Evolutionary conservation across 2,113 vertebrate species (phyloP), one percentile per base, ranked within the genome.

Genomic region (Sorex araneus): DNA sequence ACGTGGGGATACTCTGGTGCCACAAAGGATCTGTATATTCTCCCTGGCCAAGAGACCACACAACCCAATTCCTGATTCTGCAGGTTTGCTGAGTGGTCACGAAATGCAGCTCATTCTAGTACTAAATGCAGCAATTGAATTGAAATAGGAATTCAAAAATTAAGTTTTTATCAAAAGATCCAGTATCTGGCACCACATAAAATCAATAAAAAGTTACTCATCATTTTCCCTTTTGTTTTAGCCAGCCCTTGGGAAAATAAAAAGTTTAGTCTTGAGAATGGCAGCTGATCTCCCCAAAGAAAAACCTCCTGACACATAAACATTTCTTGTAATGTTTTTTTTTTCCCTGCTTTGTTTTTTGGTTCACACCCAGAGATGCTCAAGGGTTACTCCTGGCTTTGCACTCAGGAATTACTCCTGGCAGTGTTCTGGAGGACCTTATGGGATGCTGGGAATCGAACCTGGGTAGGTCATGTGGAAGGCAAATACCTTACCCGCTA

Each of bases 241-340:
- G 8, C 9, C 5, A 75, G 36, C 8, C n/a, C 15, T 27, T 87
- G 47, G 63, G 66, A 70, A 77, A 76, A 73, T 0, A 94, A 11
- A 81, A 89, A 84, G 8, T 71, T 77, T n/a, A 47, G 16, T 30
- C 73, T 16, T 92, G 81, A 28, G 50, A 91, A 91, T 25, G 8
- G 27, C 30, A 77, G 25, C 16, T 77, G 30, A 71, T 60, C 57
- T 43, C 2, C 85, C 3, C 10, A 82, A 80, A 45, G 50, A 90
- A 87, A 28, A 28, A 11, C 1, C n/a, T 40, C 8, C 69, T 34
- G 36, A 86, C 89, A 66, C 10, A 3, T 18, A 57, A 3, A 66
- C 30, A 60, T 78, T 86, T 78, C 70, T 67, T 89, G 5, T 50
- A 30, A 30, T 16, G 13, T 15, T 54, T 4, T 54, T 54, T 54